Evolutionary conservation across 1,140 invertebrate species (phyloP).

Genomic region (Pararge aegeria): DNA sequence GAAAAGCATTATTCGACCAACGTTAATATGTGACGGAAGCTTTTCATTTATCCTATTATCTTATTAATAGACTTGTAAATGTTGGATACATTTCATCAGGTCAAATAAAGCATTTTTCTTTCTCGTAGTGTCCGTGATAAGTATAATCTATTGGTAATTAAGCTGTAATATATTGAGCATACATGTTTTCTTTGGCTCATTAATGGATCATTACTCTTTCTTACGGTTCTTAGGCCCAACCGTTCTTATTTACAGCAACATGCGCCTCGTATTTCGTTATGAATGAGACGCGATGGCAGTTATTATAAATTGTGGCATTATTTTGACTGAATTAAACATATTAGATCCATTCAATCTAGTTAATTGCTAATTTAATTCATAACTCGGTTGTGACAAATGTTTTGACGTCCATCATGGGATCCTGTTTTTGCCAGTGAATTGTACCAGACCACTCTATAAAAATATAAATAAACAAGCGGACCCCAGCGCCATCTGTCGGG

Average conservation of each 20-base stretch:
- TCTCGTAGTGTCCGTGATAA: constrained; percentile 51
- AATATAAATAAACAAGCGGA: too few relatives aligned
- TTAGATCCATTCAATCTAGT: constrained; percentile 3
- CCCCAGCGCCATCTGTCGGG: too few relatives aligned
- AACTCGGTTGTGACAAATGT: neutral
- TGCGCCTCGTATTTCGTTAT: constrained; percentile 11
- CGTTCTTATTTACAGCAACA: constrained; percentile 42
- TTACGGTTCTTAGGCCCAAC: constrained; percentile 43
- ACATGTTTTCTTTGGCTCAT: constrained; percentile 62
- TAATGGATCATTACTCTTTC: constrained; percentile 64
- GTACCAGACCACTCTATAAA: too few relatives aligned
- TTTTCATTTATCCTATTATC: constrained; percentile 37
- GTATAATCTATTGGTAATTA: constrained; percentile 77
- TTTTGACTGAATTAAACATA: constrained; percentile 10
- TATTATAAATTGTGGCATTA: constrained; percentile 10
- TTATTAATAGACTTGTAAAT: constrained; percentile 70
- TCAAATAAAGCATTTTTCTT: constrained; percentile 64
- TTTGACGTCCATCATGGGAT: too few relatives aligned
- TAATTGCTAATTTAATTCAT: constrained; percentile 5
- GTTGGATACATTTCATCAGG: constrained; percentile 51
- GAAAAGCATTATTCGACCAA: too few relatives aligned
- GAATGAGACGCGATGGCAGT: constrained; percentile 5
- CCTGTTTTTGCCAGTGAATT: too few relatives aligned
- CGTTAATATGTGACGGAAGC: too few relatives aligned
- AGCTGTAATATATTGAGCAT: constrained; percentile 68